phyloP scores from a whole-genome alignment of 2,888 invertebrate genomes.

The Mellilla xanthometata region DNA sequence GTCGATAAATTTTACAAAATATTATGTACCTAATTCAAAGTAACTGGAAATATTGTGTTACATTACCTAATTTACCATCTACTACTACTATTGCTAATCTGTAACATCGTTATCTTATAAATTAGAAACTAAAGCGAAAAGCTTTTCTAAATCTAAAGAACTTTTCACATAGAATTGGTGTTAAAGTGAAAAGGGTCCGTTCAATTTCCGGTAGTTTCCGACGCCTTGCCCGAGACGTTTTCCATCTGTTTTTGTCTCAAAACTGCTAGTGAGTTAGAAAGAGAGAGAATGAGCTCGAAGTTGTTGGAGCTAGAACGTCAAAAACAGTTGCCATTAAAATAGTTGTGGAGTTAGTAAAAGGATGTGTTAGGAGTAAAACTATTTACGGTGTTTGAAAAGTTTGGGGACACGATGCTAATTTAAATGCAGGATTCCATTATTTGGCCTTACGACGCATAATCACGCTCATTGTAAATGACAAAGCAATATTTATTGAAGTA shows the following conservation, averaged over 20 bases:
- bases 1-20: too few relatives aligned
- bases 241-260: constrained; percentile 13
- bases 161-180: constrained; percentile 18
- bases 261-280: neutral
- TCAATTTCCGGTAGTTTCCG: constrained; percentile 53
- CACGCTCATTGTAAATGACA: too few relatives aligned
- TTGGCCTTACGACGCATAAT: too few relatives aligned
- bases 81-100: too few relatives aligned
- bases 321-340: constrained; percentile 56
- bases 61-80: too few relatives aligned
- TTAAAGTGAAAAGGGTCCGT: constrained; percentile 58
- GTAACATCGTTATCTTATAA: neutral
- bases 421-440: neutral
- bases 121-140: constrained; percentile 10
- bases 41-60: too few relatives aligned
- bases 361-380: constrained; percentile 22
- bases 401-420: constrained; percentile 8
- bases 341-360: constrained; percentile 35
- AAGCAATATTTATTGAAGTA: too few relatives aligned
- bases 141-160: constrained; percentile 17
- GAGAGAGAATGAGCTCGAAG: constrained; percentile 7
- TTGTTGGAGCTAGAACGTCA: constrained; percentile 41
- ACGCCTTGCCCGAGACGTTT: constrained; percentile 11
- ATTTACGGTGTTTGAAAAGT: neutral
- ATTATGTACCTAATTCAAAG: too few relatives aligned